Conservation (phyloP, 1,140 invertebrate genomes). For the Pogonognathellus flavescens region DNA sequence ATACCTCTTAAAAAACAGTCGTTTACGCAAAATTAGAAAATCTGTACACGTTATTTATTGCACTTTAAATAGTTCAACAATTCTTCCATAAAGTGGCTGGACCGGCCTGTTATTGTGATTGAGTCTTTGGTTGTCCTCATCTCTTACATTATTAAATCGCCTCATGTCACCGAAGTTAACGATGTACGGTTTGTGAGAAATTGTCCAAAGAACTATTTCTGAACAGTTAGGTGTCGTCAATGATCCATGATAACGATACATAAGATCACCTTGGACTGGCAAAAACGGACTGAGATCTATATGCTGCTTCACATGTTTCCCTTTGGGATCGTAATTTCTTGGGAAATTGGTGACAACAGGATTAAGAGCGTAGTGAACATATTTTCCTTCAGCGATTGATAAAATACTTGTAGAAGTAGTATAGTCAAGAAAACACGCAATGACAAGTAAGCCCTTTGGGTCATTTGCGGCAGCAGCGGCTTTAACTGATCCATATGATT, state of each 20-base stretch:
- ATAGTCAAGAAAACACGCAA: background rate
- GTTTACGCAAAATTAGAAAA: too few relatives aligned
- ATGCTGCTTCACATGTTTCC: background rate
- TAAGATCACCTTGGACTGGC: background rate
- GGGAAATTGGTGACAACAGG: background rate
- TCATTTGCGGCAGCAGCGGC: background rate
- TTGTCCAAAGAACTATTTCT: slow-evolving; percentile 92
- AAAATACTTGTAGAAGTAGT: background rate
- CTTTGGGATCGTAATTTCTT: background rate
- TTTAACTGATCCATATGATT: background rate
- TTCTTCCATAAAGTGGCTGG: background rate
- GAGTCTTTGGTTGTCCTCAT: background rate
- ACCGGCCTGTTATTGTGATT: background rate
- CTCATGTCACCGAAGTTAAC: background rate
- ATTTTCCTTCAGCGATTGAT: too few relatives aligned
- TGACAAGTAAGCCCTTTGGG: background rate
- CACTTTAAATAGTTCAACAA: too few relatives aligned
- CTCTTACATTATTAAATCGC: background rate
- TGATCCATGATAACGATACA: slow-evolving; percentile 81
- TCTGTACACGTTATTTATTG: too few relatives aligned
- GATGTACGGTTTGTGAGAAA: slow-evolving; percentile 73
- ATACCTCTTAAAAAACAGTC: too few relatives aligned
- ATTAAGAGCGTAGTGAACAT: too few relatives aligned
- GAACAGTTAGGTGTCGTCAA: slow-evolving; percentile 92
- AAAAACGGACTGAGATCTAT: background rate